Percentiles rank a stretch among this genome's conserved stretches.
phyloP scores from a whole-genome alignment of 2,113 vertebrate species.

The Silurus asotus region DNA sequence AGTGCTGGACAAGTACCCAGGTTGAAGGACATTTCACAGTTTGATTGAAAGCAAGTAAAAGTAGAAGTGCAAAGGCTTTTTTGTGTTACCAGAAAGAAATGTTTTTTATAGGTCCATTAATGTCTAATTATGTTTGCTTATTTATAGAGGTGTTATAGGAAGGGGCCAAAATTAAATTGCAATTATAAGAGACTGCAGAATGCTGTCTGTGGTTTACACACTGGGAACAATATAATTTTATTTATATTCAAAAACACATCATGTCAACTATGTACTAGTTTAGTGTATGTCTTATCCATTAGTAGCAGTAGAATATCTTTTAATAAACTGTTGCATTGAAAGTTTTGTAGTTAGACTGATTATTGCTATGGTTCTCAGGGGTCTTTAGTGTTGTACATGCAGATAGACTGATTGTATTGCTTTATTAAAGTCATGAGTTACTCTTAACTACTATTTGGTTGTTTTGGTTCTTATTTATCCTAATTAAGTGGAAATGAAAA shows the following conservation, averaged over 20 bases:
- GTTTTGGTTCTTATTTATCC: background rate
- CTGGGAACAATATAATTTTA: background rate
- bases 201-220: background rate
- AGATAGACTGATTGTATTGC: background rate
- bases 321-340: background rate
- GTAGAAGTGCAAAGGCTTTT: background rate
- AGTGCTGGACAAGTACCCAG: background rate
- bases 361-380: background rate
- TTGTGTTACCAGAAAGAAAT: background rate
- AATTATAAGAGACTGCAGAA: background rate
- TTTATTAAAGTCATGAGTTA: background rate
- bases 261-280: background rate
- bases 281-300: background rate
- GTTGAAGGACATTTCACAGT: background rate
- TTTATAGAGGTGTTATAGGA: background rate
- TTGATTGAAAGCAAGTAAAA: constrained; percentile 3
- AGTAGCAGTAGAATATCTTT: no score
- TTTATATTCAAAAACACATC: background rate
- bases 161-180: background rate
- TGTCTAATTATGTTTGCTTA: background rate
- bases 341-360: background rate
- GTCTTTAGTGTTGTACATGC: background rate
- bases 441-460: background rate
- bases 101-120: background rate
- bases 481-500: background rate